Conservation (phyloP, 30 jellyfish, hydroid and myxozoan species). For the Turritopsis dohrnii region DNA sequence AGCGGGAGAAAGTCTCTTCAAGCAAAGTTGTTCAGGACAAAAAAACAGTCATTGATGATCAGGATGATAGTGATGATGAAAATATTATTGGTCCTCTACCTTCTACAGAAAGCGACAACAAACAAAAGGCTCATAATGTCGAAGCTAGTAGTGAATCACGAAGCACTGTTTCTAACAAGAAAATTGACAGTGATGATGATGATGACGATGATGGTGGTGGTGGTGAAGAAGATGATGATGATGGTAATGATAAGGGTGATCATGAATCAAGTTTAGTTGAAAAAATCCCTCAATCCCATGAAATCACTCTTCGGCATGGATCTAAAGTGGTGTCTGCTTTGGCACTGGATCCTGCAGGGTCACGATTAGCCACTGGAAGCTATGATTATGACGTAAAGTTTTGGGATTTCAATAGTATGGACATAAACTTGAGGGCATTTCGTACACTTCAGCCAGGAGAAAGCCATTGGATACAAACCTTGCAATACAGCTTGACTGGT, state of each 20-base stretch:
- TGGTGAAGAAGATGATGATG: conserved; percentile 49
- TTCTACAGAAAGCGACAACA: conserved; percentile 9
- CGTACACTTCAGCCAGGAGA: conserved; percentile 77
- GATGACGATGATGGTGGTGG: conserved; percentile 56
- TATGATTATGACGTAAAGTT: conserved; percentile 86
- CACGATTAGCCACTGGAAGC: conserved; percentile 86
- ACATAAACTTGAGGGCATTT: conserved; percentile 56
- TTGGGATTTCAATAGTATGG: conserved; percentile 97
- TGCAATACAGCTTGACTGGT: conserved; percentile 80
- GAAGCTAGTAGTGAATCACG: neutral
- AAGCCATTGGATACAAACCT: conserved; percentile 69
- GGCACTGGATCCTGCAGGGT: conserved; percentile 95
- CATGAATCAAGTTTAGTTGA: conserved; percentile 31
- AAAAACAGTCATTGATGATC: neutral
- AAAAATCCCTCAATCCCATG: conserved; percentile 78
- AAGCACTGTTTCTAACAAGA: neutral
- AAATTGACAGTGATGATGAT: conserved; percentile 17
- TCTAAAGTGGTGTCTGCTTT: conserved; percentile 74
- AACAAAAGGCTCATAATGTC: neutral
- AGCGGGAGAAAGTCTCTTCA: neutral
- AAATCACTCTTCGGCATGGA: conserved; percentile 73
- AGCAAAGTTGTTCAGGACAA: neutral
- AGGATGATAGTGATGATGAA: conserved; percentile 33
- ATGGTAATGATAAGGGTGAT: conserved; percentile 38
- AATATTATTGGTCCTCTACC: conserved; percentile 85